A percentile compares a stretch with the other conserved stretches of the same genome.
phyloP scores from a whole-genome alignment of 2,113 vertebrate genomes.

The Cebidichthys violaceus region DNA sequence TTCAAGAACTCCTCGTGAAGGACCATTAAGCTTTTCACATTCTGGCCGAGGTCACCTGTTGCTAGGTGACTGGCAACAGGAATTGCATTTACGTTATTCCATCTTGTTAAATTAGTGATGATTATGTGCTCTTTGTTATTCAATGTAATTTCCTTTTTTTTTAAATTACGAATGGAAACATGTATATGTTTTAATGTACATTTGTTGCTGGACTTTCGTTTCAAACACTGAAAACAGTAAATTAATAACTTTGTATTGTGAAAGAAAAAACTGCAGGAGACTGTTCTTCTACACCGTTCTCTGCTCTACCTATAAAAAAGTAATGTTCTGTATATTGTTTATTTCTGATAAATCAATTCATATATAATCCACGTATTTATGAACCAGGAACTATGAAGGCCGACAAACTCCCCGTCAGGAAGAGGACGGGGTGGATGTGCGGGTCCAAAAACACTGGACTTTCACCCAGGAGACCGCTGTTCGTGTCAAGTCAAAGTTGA shows the following conservation, averaged over 20 bases:
- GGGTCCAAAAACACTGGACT: no score
- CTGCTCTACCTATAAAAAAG: no score
- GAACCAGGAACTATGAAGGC: not conserved
- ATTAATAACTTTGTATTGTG: no score
- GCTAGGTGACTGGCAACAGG: not conserved
- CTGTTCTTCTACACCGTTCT: no score
- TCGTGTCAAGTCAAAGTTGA: no score
- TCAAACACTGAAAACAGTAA: no score
- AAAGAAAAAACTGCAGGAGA: no score
- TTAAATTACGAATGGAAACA: no score
- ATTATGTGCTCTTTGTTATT: not conserved
- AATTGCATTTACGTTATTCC: not conserved
- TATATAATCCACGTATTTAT: not conserved
- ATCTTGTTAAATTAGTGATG: not conserved
- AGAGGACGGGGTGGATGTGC: no score
- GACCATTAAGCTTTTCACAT: not conserved
- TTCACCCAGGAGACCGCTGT: no score
- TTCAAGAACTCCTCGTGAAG: not conserved
- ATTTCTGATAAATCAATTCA: not conserved
- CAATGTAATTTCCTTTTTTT: not conserved
- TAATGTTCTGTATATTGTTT: not conserved
- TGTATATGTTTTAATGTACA: no score
- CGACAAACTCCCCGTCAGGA: not conserved
- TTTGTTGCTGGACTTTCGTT: no score
- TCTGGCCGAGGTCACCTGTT: not conserved